Conservation (phyloP, 2,113 vertebrate genomes). For the Strigops habroptila region DNA sequence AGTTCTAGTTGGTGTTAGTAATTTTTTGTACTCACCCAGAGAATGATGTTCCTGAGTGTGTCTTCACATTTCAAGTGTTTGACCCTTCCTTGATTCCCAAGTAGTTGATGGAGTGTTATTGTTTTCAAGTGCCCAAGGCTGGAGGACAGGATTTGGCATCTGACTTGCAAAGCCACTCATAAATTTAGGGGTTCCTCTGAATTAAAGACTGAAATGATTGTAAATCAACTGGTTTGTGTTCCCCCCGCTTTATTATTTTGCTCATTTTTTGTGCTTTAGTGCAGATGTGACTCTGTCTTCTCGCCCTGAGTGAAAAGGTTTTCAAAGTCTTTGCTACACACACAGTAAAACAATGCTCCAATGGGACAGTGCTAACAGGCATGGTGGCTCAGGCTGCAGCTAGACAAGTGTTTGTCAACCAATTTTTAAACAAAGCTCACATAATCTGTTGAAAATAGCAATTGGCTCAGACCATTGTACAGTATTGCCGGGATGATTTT, state of each 20-base stretch:
- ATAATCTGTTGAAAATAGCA: background rate
- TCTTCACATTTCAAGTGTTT: background rate
- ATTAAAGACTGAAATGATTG: background rate
- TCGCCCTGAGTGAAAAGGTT: background rate
- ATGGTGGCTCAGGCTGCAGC: background rate
- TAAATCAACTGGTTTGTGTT: background rate
- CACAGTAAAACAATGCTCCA: background rate
- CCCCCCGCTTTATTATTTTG: background rate
- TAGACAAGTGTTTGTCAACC: background rate
- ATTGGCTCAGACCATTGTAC: background rate
- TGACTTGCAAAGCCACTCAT: background rate
- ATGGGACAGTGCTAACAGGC: background rate
- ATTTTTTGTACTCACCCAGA: background rate
- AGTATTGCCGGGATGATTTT: background rate
- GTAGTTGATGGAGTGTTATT: rapidly evolving
- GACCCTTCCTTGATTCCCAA: background rate
- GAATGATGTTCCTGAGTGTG: background rate
- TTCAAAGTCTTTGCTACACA: background rate
- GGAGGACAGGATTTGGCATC: background rate
- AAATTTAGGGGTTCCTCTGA: background rate
- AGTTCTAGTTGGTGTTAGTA: background rate
- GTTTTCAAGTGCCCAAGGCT: background rate
- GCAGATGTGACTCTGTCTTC: background rate
- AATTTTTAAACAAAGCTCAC: background rate
- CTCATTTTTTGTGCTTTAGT: background rate